These are phyloP conservation scores for Rafetus swinhoei DNA, from an alignment of 2,113 vertebrate species.

Conservation along the genomic window DNA sequence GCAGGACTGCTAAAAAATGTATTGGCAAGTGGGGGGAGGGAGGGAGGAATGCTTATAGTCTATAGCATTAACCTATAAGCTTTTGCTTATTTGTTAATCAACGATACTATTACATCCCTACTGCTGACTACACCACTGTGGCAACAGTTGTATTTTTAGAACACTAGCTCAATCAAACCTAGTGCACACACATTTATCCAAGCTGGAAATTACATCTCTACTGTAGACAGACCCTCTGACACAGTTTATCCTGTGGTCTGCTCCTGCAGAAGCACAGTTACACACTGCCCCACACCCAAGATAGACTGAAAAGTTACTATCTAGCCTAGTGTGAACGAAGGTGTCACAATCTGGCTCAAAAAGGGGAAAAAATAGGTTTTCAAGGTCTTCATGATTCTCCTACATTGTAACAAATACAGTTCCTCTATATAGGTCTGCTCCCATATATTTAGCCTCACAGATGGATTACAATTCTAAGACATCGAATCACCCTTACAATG, in stretches of 20 bases:
- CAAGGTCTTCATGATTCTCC: background rate
- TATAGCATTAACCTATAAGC: too few relatives aligned
- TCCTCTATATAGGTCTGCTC: background rate
- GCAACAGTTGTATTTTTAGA: too few relatives aligned
- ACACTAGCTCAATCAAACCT: too few relatives aligned
- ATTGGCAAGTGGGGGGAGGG: too few relatives aligned
- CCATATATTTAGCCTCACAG: background rate
- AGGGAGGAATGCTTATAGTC: too few relatives aligned
- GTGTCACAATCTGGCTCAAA: background rate
- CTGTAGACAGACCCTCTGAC: background rate
- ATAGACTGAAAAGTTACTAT: background rate
- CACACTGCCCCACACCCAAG: background rate
- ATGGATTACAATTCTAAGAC: background rate
- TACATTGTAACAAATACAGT: background rate
- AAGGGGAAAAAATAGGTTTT: background rate
- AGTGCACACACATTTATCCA: too few relatives aligned
- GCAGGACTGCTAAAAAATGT: too few relatives aligned
- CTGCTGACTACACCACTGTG: too few relatives aligned
- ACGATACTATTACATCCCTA: too few relatives aligned
- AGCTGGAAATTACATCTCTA: too few relatives aligned
- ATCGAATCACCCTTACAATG: background rate
- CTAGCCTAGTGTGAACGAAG: background rate
- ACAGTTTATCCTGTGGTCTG: background rate
- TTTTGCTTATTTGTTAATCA: too few relatives aligned
- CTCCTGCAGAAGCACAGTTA: background rate